Evolutionary conservation across 1,140 invertebrate genomes (phyloP).

Genomic region (Olivierus martensii): DNA sequence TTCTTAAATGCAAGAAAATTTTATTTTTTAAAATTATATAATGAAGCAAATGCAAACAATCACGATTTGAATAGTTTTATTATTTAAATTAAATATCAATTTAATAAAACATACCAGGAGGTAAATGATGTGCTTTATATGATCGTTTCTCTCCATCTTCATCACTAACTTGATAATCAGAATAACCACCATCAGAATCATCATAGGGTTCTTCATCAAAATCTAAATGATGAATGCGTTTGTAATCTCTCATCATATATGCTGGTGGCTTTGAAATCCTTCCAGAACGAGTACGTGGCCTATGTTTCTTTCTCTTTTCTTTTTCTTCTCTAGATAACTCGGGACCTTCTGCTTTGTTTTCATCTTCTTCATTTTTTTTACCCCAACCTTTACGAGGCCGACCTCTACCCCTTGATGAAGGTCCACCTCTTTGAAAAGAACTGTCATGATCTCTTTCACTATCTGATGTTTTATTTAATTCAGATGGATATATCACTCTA

Average conservation of each 20-base stretch:
- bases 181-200: slow-evolving; percentile 50
- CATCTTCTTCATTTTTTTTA: background rate
- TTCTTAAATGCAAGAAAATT: no score
- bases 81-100: no score
- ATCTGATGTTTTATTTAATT: slow-evolving; percentile 23
- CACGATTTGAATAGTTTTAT: no score
- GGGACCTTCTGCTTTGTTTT: slow-evolving; percentile 15
- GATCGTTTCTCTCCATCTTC: slow-evolving; percentile 31
- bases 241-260: slow-evolving; percentile 52
- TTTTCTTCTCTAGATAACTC: slow-evolving; percentile 36
- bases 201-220: slow-evolving; percentile 43
- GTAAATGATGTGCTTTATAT: slow-evolving; percentile 8
- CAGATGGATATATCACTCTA: slow-evolving; percentile 33
- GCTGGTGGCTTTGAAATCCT: slow-evolving; percentile 47
- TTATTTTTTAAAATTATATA: no score
- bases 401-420: background rate
- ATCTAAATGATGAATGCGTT: slow-evolving; percentile 45
- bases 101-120: slow-evolving; percentile 10
- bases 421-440: background rate
- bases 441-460: background rate
- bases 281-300: slow-evolving; percentile 44
- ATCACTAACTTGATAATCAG: slow-evolving; percentile 42
- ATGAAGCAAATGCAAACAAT: no score
- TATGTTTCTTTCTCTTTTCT: slow-evolving; percentile 41
- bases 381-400: background rate